phyloP scores from a whole-genome alignment of 2,113 vertebrate species.

The Recurvirostra avosetta region DNA sequence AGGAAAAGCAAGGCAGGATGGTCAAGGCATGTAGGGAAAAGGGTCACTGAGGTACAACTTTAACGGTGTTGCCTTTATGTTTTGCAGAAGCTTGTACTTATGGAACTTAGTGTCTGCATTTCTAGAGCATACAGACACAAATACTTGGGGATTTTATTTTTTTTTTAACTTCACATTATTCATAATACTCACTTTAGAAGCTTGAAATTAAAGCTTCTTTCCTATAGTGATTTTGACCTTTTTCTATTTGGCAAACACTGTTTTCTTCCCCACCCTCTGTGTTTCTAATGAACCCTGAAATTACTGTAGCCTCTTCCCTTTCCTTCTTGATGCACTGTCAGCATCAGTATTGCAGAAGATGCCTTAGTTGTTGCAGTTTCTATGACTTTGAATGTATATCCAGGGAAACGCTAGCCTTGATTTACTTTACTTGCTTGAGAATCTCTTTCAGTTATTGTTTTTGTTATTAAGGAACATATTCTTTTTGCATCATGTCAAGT shows the following conservation, averaged over 20 bases:
- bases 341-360: background rate
- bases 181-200: conserved; percentile 20
- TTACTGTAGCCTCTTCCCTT: background rate
- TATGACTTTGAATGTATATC: background rate
- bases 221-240: conserved; percentile 11
- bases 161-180: conserved; percentile 48
- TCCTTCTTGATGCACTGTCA: background rate
- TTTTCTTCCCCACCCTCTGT: conserved; percentile 26
- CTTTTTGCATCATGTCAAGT: background rate
- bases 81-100: background rate
- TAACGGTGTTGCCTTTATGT: background rate
- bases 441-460: background rate
- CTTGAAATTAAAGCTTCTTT: conserved; percentile 56
- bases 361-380: background rate
- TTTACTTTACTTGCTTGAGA: background rate
- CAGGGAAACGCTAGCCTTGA: background rate
- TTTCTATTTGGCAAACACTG: conserved; percentile 15
- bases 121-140: background rate
- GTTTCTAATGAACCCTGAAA: conserved; percentile 56
- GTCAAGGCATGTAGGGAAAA: background rate
- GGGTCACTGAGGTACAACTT: background rate
- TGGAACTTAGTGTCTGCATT: background rate
- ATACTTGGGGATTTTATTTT: background rate
- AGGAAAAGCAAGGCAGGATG: background rate
- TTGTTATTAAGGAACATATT: background rate